Percentiles rank a stretch among this genome's conserved stretches.
Evolutionary conservation across 2,888 invertebrate genomes (phyloP).

Genomic region (Reticulitermes lucifugus): DNA sequence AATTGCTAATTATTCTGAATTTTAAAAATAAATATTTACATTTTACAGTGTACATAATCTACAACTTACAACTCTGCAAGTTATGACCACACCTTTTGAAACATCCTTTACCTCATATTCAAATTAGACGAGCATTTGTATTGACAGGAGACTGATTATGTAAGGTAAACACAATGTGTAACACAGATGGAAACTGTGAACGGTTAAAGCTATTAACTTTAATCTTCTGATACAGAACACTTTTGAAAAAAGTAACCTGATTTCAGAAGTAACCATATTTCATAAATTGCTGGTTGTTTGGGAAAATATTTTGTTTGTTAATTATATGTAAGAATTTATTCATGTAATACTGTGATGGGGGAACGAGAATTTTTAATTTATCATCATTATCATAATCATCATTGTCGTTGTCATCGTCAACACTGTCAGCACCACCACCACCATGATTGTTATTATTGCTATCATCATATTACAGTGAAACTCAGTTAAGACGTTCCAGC

Average conservation of each 20-base stretch:
- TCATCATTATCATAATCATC: neutral
- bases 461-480: too few species aligned
- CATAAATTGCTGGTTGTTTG: neutral
- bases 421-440: too few species aligned
- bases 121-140: conserved; percentile 33
- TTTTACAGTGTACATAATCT: too few species aligned
- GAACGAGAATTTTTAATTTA: neutral
- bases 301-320: conserved; percentile 1
- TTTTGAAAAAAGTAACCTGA: neutral
- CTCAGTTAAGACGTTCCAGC: too few species aligned
- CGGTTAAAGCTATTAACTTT: neutral
- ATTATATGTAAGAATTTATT: neutral
- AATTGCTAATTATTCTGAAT: too few species aligned
- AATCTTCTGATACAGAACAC: neutral
- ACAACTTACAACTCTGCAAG: too few species aligned
- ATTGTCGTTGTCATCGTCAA: too few species aligned
- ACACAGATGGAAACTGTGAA: neutral
- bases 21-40: too few species aligned
- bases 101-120: neutral
- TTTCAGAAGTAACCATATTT: neutral
- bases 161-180: neutral
- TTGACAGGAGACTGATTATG: conserved; percentile 31
- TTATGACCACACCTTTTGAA: too few species aligned
- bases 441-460: too few species aligned
- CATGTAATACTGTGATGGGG: neutral